Evolutionary conservation across 2,113 vertebrate genomes (phyloP).

Genomic region (Vireo altiloquus): DNA sequence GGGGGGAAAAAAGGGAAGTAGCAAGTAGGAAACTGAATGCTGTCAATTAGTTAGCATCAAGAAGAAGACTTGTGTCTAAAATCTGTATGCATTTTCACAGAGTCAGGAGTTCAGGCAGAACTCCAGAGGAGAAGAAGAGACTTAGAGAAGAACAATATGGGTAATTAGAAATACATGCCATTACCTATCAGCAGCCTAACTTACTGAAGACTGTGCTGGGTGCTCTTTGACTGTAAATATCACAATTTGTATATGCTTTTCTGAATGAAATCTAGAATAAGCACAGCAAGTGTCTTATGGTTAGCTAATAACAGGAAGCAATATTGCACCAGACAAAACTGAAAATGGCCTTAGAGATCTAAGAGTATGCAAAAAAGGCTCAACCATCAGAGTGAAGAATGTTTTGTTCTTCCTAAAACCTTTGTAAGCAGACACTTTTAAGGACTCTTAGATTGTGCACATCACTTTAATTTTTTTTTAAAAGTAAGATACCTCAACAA

Average conservation of each 20-base stretch:
- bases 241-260: neutral
- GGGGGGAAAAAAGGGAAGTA: neutral
- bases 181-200: neutral
- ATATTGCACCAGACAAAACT: neutral
- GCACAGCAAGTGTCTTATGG: neutral
- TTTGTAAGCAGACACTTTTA: neutral
- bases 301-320: neutral
- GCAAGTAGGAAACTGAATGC: neutral
- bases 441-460: neutral
- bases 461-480: neutral
- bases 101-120: neutral
- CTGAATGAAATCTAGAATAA: neutral
- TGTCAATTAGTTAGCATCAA: neutral
- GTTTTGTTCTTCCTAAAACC: neutral
- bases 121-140: neutral
- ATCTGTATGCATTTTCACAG: neutral
- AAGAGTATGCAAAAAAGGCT: neutral
- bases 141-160: neutral
- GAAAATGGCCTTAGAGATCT: neutral
- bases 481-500: neutral
- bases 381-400: accelerated
- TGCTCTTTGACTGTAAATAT: neutral
- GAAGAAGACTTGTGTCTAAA: neutral
- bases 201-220: neutral
- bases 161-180: neutral